Evolutionary conservation across 2,113 vertebrate genomes (phyloP).

Genomic region (Scomber colias): DNA sequence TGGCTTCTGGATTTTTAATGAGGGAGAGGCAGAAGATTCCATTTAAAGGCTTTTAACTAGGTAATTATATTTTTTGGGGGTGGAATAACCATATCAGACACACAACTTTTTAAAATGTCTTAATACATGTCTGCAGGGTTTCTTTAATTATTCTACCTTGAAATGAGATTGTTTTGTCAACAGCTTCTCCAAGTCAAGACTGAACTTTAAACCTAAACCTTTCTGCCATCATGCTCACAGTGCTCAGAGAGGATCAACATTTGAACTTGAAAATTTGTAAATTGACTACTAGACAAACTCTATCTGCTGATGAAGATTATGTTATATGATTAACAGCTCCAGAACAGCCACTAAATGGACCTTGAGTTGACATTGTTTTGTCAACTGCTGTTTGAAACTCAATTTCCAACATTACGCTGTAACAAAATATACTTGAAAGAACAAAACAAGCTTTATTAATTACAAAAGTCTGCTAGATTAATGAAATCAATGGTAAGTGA

Average conservation of each 20-base stretch:
- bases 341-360: background rate
- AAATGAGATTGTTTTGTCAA: background rate
- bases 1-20: too few species aligned
- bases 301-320: background rate
- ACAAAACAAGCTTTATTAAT: constrained; percentile 44
- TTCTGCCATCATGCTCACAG: background rate
- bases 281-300: background rate
- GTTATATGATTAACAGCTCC: background rate
- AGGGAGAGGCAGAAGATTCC: too few species aligned
- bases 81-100: too few species aligned
- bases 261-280: background rate
- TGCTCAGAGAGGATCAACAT: background rate
- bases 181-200: background rate
- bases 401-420: background rate
- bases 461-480: constrained; percentile 40
- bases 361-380: too few species aligned
- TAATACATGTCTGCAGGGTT: too few species aligned
- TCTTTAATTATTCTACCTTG: background rate
- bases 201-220: background rate
- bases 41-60: too few species aligned
- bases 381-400: background rate
- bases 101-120: too few species aligned
- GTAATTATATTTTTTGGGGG: too few species aligned
- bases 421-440: too few species aligned
- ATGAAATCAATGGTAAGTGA: constrained; percentile 36